Conservation (phyloP, 2,113 vertebrate genomes). For the Mesitornis unicolor region DNA sequence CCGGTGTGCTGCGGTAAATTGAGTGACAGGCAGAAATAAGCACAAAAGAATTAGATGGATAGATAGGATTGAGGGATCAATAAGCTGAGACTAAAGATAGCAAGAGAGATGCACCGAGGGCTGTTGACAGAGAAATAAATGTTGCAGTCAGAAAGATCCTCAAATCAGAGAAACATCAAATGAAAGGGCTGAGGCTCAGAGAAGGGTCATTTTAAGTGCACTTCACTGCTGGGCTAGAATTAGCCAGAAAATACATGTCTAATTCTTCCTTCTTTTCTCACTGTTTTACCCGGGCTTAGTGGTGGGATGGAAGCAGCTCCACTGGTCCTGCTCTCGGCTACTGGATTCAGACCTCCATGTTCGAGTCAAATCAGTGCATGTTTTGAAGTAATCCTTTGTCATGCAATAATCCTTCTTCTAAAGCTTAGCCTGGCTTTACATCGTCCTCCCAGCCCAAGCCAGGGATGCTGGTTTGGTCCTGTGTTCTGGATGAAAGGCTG, state of each 20-base stretch:
- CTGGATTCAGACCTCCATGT: neutral
- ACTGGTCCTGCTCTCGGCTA: neutral
- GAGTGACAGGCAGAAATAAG: conserved; percentile 28
- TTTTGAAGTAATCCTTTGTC: neutral
- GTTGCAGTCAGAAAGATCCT: conserved; percentile 19
- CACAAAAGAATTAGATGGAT: conserved; percentile 31
- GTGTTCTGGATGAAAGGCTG: neutral
- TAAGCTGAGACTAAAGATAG: conserved; percentile 52
- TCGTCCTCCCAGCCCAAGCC: neutral
- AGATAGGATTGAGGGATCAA: conserved; percentile 44
- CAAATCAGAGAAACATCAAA: neutral
- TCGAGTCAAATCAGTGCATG: neutral
- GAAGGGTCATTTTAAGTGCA: conserved; percentile 8
- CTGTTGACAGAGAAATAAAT: conserved; percentile 41
- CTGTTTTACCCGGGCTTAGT: neutral
- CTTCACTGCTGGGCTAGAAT: neutral
- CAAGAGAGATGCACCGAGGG: neutral
- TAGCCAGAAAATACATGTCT: neutral
- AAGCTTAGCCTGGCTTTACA: neutral
- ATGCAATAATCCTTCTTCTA: too few species aligned
- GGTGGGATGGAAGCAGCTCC: neutral
- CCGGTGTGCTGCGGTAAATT: neutral
- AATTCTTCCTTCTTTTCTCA: neutral
- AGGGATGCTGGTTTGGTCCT: neutral
- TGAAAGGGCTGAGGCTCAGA: neutral